These are phyloP conservation scores for Tamias sibiricus DNA, from an alignment of 2,113 vertebrate genomes.

Conservation along the genomic window DNA sequence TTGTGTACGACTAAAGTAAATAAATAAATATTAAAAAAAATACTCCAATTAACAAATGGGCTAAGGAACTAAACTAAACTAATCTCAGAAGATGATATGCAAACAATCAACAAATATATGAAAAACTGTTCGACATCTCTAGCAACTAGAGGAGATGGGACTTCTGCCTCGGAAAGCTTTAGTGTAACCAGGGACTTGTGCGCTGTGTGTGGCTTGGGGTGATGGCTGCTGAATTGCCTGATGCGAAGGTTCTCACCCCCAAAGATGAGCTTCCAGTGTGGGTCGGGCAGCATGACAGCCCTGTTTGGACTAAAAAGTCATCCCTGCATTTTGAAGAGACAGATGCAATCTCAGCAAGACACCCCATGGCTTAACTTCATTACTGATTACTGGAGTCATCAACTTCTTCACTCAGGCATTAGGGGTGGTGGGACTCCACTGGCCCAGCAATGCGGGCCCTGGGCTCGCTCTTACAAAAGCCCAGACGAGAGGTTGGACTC, in stretches of 20 bases:
- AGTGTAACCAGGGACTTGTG: rapidly evolving
- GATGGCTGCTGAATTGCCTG: not conserved
- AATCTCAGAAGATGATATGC: too few relatives aligned
- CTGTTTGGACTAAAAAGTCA: not conserved
- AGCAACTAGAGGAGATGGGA: too few relatives aligned
- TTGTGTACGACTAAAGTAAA: too few relatives aligned
- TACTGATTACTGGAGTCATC: too few relatives aligned
- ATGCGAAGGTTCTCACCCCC: not conserved
- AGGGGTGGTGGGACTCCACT: not conserved
- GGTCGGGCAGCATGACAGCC: not conserved
- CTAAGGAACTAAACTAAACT: too few relatives aligned
- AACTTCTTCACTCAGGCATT: not conserved
- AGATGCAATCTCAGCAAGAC: not conserved
- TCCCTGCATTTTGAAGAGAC: not conserved
- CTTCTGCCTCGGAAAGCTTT: not conserved
- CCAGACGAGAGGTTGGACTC: not conserved
- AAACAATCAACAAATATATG: too few relatives aligned
- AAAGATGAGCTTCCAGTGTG: not conserved
- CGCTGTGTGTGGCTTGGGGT: not conserved
- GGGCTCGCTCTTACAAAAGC: not conserved
- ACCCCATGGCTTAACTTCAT: not conserved
- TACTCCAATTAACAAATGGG: too few relatives aligned
- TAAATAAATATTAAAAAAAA: too few relatives aligned
- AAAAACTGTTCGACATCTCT: too few relatives aligned
- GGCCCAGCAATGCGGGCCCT: not conserved